Conservation (phyloP, 2,888 invertebrate genomes). For the Myathropa florea region DNA sequence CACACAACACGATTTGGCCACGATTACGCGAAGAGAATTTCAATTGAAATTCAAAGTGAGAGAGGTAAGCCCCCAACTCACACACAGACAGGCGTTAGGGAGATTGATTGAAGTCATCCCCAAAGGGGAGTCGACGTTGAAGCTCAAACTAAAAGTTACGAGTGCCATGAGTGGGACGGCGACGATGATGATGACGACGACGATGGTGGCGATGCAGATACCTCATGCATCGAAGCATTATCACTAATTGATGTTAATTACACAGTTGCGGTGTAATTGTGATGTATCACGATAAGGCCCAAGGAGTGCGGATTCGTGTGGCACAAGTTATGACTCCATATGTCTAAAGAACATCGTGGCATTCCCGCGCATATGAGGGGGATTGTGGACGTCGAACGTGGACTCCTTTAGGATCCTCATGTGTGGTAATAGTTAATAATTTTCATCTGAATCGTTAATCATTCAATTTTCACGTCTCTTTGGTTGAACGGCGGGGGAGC, state of each 20-base stretch:
- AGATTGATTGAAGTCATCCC: conserved; percentile 66
- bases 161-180: not conserved
- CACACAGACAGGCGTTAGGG: conserved; percentile 58
- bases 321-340: conserved; percentile 57
- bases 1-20: conserved; percentile 40
- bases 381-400: conserved; percentile 45
- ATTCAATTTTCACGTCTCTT: conserved; percentile 72
- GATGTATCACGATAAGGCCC: conserved; percentile 65
- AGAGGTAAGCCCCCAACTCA: not conserved
- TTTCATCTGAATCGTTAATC: conserved; percentile 69
- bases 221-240: conserved; percentile 45
- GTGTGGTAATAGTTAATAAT: conserved; percentile 72
- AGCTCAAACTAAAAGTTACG: not conserved
- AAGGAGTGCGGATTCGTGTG: conserved; percentile 40
- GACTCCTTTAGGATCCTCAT: conserved; percentile 58
- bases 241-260: conserved; percentile 71
- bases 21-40: conserved; percentile 67
- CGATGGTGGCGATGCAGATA: conserved; percentile 12
- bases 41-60: conserved; percentile 55
- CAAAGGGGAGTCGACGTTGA: conserved; percentile 36
- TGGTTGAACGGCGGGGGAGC: conserved; percentile 57
- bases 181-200: not conserved
- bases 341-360: conserved; percentile 3
- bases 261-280: conserved; percentile 68
- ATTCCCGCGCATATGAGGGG: conserved; percentile 20